These are phyloP conservation scores for Eulemur albifrons DNA, from an alignment of 2,797 vertebrate species.

Conservation along the genomic window DNA sequence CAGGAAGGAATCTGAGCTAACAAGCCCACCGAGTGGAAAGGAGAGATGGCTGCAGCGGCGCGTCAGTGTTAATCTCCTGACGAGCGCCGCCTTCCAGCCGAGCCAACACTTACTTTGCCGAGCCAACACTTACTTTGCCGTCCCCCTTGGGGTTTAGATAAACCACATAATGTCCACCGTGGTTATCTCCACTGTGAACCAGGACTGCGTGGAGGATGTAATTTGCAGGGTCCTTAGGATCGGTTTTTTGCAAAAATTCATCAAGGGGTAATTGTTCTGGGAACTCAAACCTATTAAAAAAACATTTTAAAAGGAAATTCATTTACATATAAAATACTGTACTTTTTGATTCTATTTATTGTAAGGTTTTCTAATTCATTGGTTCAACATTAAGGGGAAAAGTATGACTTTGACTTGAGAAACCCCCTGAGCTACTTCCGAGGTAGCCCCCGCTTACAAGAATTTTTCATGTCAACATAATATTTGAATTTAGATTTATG, in stretches of 20 bases:
- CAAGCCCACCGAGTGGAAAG: fast-evolving
- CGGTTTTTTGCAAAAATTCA: slow-evolving; percentile 98
- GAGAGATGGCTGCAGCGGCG: fast-evolving
- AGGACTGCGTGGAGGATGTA: slow-evolving; percentile 98
- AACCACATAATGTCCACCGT: slow-evolving; percentile 99
- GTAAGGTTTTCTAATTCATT: neutral
- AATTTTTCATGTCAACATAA: neutral
- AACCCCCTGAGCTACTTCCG: neutral
- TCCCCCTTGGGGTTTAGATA: slow-evolving; percentile 99
- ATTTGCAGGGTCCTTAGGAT: slow-evolving; percentile 98
- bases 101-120: slow-evolving; percentile 93
- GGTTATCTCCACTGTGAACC: slow-evolving; percentile 99
- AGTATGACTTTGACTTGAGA: neutral
- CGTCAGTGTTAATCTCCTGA: fast-evolving
- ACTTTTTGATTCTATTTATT: neutral
- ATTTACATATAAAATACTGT: neutral
- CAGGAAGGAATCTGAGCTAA: fast-evolving
- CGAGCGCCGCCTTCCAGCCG: neutral
- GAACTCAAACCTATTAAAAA: slow-evolving; percentile 94
- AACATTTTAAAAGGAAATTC: slow-evolving; percentile 35
- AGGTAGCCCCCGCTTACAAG: neutral
- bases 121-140: slow-evolving; percentile 93
- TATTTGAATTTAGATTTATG: neutral
- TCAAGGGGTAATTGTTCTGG: slow-evolving; percentile 98
- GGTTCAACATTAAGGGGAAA: neutral